Percentiles rank a stretch among this genome's conserved stretches.
Conservation (phyloP, 1,140 invertebrate genomes). For the Monomorium pharaonis region DNA sequence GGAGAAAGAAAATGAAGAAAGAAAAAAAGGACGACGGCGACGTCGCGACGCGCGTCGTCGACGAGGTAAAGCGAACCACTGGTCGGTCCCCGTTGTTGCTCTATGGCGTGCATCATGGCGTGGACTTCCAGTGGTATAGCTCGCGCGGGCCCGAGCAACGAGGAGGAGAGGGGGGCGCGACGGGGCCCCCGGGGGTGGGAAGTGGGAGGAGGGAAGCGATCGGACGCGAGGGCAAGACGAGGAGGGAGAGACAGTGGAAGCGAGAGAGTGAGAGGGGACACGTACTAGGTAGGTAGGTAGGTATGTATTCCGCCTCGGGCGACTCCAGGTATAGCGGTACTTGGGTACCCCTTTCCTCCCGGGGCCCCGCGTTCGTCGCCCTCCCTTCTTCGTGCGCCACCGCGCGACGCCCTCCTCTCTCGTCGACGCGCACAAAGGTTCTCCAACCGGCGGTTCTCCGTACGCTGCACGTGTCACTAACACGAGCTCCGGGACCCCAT, state of each 20-base stretch:
- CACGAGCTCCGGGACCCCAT: constrained; percentile 3
- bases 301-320: constrained; percentile 81
- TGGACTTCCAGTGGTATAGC: constrained; percentile 71
- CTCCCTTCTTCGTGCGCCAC: constrained; percentile 39
- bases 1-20: neutral
- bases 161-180: constrained; percentile 57
- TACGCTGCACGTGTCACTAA: constrained; percentile 41
- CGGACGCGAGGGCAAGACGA: constrained; percentile 7
- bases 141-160: constrained; percentile 48
- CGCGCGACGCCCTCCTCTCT: constrained; percentile 17
- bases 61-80: constrained; percentile 66
- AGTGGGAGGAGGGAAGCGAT: neutral
- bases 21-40: constrained; percentile 32
- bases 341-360: constrained; percentile 66
- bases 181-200: constrained; percentile 7
- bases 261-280: constrained; percentile 62
- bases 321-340: constrained; percentile 81
- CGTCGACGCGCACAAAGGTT: constrained; percentile 57
- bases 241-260: neutral
- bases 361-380: constrained; percentile 45
- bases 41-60: constrained; percentile 66
- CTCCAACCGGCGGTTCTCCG: constrained; percentile 49
- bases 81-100: constrained; percentile 60
- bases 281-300: constrained; percentile 80
- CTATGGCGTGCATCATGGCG: constrained; percentile 74